phyloP scores from a whole-genome alignment of 2,797 vertebrate species.

The Peromyscus nudipes region DNA sequence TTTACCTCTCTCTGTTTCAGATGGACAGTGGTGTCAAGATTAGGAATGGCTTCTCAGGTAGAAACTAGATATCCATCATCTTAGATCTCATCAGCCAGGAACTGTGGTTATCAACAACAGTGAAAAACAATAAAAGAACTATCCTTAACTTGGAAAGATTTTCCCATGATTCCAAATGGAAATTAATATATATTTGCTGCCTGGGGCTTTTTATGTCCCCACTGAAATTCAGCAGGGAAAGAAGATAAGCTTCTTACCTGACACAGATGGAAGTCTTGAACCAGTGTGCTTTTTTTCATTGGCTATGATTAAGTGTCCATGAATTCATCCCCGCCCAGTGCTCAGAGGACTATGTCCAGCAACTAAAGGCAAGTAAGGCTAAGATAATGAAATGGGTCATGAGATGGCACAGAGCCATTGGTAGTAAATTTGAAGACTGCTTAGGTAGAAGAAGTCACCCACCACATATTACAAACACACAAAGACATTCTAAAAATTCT shows the following conservation, averaged over 20 bases:
- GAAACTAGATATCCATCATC: not conserved
- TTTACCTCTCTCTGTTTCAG: not conserved
- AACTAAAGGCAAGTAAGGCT: not conserved
- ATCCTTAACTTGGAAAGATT: not conserved
- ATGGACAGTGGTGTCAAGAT: not conserved
- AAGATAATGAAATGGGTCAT: not conserved
- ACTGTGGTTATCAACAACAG: not conserved
- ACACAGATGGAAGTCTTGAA: not conserved
- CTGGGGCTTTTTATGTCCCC: not conserved
- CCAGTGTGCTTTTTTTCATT: not conserved
- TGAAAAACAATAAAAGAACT: not conserved
- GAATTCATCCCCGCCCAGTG: not conserved
- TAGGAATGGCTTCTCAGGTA: not conserved
- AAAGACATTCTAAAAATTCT: not conserved
- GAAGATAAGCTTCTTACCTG: not conserved
- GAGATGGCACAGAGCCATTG: rapidly evolving
- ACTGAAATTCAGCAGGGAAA: not conserved
- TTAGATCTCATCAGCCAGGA: not conserved
- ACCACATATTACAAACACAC: not conserved
- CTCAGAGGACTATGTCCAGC: not conserved
- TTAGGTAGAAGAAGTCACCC: not conserved
- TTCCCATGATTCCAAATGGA: not conserved
- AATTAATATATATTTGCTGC: not conserved
- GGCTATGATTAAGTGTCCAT: not conserved
- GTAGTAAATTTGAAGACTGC: not conserved